A percentile compares a stretch with the other conserved stretches of the same genome.
Evolutionary conservation across 2,797 vertebrate species (phyloP).

Genomic region (Dromococcyx pavoninus): DNA sequence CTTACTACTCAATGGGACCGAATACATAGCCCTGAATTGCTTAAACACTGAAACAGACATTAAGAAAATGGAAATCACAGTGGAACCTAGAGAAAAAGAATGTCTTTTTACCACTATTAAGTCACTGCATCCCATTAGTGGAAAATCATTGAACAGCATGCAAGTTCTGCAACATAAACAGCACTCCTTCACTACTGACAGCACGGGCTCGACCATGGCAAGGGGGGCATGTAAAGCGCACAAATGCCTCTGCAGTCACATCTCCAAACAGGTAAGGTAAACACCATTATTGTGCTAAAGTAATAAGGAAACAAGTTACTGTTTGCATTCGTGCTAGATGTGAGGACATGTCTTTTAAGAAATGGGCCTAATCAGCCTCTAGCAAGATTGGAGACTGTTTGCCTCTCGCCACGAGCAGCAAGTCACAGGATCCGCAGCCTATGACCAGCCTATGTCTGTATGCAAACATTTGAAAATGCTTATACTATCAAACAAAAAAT

Average conservation of each 20-base stretch:
- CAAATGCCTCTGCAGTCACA: neutral
- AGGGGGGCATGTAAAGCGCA: neutral
- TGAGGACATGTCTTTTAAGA: neutral
- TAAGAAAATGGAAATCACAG: neutral
- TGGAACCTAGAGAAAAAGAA: neutral
- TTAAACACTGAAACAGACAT: neutral
- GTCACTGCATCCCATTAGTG: accelerated
- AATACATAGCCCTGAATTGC: neutral
- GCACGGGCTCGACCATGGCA: neutral
- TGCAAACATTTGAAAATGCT: neutral
- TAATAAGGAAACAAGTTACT: too few species aligned
- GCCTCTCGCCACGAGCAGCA: neutral
- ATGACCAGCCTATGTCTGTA: neutral
- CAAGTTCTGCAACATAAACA: neutral
- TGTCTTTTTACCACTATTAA: accelerated
- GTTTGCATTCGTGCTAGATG: neutral
- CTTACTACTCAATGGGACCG: neutral
- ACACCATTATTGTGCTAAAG: neutral
- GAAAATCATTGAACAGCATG: neutral
- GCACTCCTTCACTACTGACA: neutral
- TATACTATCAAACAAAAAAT: neutral
- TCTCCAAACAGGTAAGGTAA: neutral
- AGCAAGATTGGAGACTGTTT: neutral
- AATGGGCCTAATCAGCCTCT: neutral
- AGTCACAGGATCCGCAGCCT: neutral